Base-by-base conservation (phyloP, 2,797 vertebrate species). In the Aphelocoma californica region DNA sequence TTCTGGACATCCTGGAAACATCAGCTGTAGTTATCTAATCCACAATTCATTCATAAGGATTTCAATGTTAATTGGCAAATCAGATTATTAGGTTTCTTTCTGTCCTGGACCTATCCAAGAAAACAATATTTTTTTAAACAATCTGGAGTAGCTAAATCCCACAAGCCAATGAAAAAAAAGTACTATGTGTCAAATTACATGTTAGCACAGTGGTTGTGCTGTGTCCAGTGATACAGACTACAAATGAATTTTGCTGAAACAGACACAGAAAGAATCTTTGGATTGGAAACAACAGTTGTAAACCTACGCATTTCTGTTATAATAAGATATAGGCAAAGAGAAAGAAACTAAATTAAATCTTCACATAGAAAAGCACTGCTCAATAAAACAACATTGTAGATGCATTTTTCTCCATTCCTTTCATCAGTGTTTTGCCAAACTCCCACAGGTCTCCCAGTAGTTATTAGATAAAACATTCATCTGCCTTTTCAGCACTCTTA, bases 391-490 rank as follows among this genome's bases (percentile, higher is more conserved):
- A 91, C 57, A 36, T 11, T 90, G 57, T 70, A 48, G 42, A 34
- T 32, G 32, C 8, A 60, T 88, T 92, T 92, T 84, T 64, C 50
- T 65, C 42, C 93, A 56, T 70, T 75, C 25, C 48, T 95, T 96
- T 96, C 77, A 88, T 19, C 61, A 87, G 57, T 42, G 40, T 84
- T 95, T 94, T 83, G 79, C 14, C 70, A 95, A 80, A 82, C 31
- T 91, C 75, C 83, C 60, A 93, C 75, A 85, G 90, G 97, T 96
- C 67, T 96, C 77, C 77, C 45, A 26, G 79, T 40, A 96, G 91
- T 95, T 97, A 95, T 97, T 95, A 96, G 83, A 97, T 96, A 85
- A 97, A 97, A 67, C 36, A 92, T 57, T 93, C 54, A 81, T 77
- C 82, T 94, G 48, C 72, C 38, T 97, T 97, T 97, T 95, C 90